Percentiles rank a stretch among this genome's conserved stretches.
These are phyloP conservation scores for Squalus acanthias DNA, from an alignment of 2,797 vertebrate species.

Conservation along the genomic window DNA sequence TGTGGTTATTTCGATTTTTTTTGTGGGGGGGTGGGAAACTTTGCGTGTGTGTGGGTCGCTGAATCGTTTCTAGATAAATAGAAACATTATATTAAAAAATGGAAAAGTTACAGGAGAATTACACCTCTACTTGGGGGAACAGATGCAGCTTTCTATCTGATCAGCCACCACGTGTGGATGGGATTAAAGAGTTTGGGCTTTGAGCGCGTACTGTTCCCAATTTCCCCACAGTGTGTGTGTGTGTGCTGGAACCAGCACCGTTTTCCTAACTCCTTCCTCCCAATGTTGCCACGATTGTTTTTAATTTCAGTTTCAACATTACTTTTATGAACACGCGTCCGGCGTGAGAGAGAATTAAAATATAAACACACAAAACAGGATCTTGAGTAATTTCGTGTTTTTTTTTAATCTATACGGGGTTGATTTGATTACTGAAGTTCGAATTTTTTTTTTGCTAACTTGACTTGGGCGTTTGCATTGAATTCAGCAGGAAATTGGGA, in stretches of 20 bases:
- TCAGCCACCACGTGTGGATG: background rate
- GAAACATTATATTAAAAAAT: background rate
- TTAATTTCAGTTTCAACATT: background rate
- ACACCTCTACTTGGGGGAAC: background rate
- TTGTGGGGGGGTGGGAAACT: background rate
- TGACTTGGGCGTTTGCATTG: background rate
- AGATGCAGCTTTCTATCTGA: background rate
- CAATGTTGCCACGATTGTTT: background rate
- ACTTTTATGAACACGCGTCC: background rate
- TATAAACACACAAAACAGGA: too few species aligned
- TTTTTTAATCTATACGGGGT: too few species aligned
- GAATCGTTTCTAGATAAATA: background rate
- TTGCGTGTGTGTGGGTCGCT: background rate
- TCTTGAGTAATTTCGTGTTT: background rate
- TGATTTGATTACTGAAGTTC: background rate
- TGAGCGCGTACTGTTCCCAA: background rate
- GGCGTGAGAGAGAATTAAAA: too few species aligned
- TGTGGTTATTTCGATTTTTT: background rate
- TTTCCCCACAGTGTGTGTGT: background rate
- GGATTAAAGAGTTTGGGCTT: background rate
- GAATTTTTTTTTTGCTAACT: background rate
- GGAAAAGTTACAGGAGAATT: background rate
- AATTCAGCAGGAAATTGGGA: background rate
- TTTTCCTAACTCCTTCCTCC: background rate
- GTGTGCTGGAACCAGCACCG: background rate